These are phyloP conservation scores for Exaiptasia diaphana DNA, from an alignment of 64 coral and sea anemone species.

Conservation along the genomic window DNA sequence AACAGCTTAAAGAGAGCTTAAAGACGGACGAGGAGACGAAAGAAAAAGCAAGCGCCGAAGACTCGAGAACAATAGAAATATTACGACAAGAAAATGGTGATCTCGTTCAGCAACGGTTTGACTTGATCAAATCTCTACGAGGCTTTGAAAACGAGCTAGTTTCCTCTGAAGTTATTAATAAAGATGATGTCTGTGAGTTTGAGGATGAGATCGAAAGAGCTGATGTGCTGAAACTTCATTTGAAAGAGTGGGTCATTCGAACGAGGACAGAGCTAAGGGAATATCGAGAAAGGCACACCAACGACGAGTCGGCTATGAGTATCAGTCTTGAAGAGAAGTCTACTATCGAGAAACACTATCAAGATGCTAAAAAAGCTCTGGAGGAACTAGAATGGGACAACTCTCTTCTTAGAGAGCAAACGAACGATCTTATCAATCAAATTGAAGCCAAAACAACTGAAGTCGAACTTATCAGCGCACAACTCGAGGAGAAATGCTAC, in stretches of 20 bases:
- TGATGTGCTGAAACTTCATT: slow-evolving; percentile 22
- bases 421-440: slow-evolving; percentile 58
- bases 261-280: neutral
- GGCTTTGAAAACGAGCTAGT: neutral
- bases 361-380: slow-evolving; percentile 15
- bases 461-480: slow-evolving; percentile 1
- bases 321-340: neutral
- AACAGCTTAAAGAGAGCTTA: slow-evolving; percentile 12
- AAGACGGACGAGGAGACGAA: neutral
- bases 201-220: slow-evolving; percentile 30
- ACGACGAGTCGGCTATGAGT: neutral
- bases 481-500: slow-evolving; percentile 56
- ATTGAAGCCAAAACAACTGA: slow-evolving; percentile 35
- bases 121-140: slow-evolving; percentile 18
- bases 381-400: slow-evolving; percentile 65
- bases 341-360: neutral
- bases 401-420: slow-evolving; percentile 64
- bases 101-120: neutral
- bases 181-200: slow-evolving; percentile 18
- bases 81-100: neutral
- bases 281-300: neutral
- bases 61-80: neutral
- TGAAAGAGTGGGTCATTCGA: slow-evolving; percentile 49
- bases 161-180: neutral
- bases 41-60: neutral